phyloP scores from a whole-genome alignment of 2,797 vertebrate species.

The Anguilla obscura region DNA sequence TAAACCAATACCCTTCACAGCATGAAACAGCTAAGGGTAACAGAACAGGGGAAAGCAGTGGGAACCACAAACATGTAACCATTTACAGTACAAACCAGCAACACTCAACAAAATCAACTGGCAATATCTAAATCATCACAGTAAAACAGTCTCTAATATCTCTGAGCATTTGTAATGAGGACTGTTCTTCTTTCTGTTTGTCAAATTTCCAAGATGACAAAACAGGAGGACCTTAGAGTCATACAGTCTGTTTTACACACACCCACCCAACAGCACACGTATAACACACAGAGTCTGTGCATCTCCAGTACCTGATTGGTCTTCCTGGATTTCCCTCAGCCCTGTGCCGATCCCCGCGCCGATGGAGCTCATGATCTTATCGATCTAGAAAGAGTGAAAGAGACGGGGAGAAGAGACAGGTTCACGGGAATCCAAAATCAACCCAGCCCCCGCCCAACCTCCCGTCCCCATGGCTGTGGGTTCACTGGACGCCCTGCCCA shows the following conservation, averaged over 20 bases:
- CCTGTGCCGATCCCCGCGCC: slow-evolving; percentile 89
- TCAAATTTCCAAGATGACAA: not conserved
- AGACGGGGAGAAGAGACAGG: slow-evolving; percentile 18
- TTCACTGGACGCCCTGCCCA: not conserved
- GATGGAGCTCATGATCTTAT: slow-evolving; percentile 98
- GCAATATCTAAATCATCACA: not conserved
- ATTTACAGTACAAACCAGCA: not conserved
- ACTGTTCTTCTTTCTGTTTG: not conserved
- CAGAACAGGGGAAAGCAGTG: not conserved
- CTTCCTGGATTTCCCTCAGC: slow-evolving; percentile 77
- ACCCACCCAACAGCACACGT: slow-evolving; percentile 6
- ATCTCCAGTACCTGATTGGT: slow-evolving; percentile 69
- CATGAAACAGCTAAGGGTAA: too few species aligned
- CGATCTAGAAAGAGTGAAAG: slow-evolving; percentile 78
- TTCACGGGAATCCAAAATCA: not conserved
- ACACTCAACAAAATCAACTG: not conserved
- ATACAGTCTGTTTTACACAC: slow-evolving; percentile 3
- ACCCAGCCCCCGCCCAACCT: not conserved
- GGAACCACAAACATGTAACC: not conserved
- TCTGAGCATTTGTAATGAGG: not conserved
- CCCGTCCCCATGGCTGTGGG: not conserved
- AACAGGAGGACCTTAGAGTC: not conserved
- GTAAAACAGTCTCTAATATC: not conserved
- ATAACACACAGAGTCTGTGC: slow-evolving; percentile 1
- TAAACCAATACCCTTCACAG: not conserved